Conservation (phyloP, 2,113 vertebrate species). For the Synodontis membranacea region DNA sequence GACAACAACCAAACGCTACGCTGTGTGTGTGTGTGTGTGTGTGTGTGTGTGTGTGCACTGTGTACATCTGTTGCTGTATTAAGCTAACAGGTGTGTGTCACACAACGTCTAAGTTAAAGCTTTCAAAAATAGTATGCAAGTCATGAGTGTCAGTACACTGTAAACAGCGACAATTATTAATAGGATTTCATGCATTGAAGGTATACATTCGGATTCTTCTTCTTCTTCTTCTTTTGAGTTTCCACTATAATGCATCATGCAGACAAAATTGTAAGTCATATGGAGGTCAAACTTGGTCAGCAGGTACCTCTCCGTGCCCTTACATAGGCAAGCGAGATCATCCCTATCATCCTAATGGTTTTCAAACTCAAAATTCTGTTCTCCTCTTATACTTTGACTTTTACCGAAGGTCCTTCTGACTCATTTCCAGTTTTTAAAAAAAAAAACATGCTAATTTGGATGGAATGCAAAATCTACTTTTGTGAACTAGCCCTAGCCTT, state of each 20-base stretch:
- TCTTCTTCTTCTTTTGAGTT: neutral
- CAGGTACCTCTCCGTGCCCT: neutral
- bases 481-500: neutral
- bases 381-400: neutral
- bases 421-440: neutral
- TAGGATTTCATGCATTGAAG: neutral
- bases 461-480: neutral
- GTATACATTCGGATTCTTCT: neutral
- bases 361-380: neutral
- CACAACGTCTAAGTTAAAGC: neutral
- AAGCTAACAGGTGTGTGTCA: constrained; percentile 15
- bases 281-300: neutral
- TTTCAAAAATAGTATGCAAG: neutral
- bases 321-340: neutral
- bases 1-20: neutral
- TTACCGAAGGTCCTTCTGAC: neutral
- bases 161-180: neutral
- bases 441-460: neutral
- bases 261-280: neutral
- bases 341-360: neutral
- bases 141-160: neutral
- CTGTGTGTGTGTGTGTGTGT: neutral
- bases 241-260: neutral
- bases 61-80: constrained; percentile 12
- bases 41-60: neutral